Conservation (phyloP, 2,797 vertebrate genomes). For the Setipinna tenuifilis region DNA sequence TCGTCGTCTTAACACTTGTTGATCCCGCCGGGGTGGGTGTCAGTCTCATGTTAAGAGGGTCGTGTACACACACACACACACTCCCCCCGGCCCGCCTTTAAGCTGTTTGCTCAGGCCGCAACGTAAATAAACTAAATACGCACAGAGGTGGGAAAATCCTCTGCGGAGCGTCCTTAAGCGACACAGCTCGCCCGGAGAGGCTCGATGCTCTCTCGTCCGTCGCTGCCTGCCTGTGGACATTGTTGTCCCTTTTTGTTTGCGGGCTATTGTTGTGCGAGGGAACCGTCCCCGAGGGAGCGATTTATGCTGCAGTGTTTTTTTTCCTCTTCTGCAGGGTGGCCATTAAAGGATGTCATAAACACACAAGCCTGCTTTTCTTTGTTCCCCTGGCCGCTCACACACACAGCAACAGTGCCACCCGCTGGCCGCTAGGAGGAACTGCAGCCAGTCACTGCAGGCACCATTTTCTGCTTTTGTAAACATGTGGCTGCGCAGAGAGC, state of each 20-base stretch:
- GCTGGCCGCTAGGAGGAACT: slow-evolving; percentile 36
- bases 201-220: too few species aligned
- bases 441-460: slow-evolving; percentile 21
- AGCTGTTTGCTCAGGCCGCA: not conserved
- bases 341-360: slow-evolving; percentile 34
- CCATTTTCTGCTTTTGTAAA: slow-evolving; percentile 41
- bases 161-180: not conserved
- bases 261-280: slow-evolving; percentile 3
- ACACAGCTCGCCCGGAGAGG: too few species aligned
- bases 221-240: not conserved
- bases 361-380: slow-evolving; percentile 24
- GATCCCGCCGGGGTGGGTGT: not conserved
- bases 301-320: slow-evolving; percentile 20
- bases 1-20: slow-evolving; percentile 6
- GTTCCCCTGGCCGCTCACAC: not conserved
- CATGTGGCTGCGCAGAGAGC: slow-evolving; percentile 20
- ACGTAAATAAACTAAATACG: not conserved
- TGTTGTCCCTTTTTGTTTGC: not conserved
- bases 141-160: not conserved
- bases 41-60: not conserved
- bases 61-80: too few species aligned
- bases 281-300: not conserved
- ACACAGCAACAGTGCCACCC: slow-evolving; percentile 54
- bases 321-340: not conserved
- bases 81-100: not conserved